Base-by-base conservation (phyloP, 1,140 invertebrate genomes). In the Acromyrmex heyeri region DNA sequence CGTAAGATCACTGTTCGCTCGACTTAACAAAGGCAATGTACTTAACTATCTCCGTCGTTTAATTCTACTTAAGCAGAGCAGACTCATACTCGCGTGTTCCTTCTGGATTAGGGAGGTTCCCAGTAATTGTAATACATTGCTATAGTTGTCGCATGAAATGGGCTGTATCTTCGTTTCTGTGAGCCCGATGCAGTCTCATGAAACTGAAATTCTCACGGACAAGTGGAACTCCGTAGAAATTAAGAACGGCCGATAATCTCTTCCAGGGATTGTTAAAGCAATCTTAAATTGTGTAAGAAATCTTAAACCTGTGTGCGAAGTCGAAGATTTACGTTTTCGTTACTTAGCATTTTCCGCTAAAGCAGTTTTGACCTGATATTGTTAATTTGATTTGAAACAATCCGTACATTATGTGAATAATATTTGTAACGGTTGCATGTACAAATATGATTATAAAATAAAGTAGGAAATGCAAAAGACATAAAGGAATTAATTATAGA, bases 111-210 rank as follows among this genome's bases (percentile, higher is more conserved):
- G 77, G 85, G 53, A 69, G 77, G 62, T 59, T 69, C 53, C 44
- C 44, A 38, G 76, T 86, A 86, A 86, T 83, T 86, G 85, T 76
- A 69, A 86, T 86, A 86, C 85, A 82, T 86, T 34, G 62, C 30
- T 64, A 48, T 86, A 79, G 64, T 81, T 79, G 85, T 86, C 64
- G 50, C 64, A 86, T 53, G 85, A 69, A 81, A 79, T 69, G 34
- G 62, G 53, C 48, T 79, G 21, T 81, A 81, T 81, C 55, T 38
- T 50, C 53, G 53, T 81, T 59, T 44, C 76, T 21, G 14, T 34
- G 59, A 83, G 55, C 44, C 2, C 69, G 38, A 57, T 59, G 64
- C 38, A 50, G 62, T 64, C 24, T 61, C 27, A 38, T 57, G 77
- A 79, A 69, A 86, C 82, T 86, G 77, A 70, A 86, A 65, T 82